Evolutionary conservation across 64 coral and sea anemone genomes (phyloP).

Genomic region (Astreopora myriophthalma): DNA sequence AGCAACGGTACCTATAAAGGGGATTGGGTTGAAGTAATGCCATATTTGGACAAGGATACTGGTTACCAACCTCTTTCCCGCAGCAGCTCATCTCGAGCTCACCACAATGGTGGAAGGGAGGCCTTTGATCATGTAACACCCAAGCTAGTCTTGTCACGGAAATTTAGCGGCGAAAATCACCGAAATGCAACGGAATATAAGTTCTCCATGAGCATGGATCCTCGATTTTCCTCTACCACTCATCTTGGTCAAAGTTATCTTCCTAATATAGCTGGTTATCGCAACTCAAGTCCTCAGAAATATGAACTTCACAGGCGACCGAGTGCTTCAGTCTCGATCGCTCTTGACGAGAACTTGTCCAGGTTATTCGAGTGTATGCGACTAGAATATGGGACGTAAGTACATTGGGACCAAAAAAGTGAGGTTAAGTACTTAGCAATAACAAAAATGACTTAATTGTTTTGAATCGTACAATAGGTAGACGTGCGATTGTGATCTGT

Average conservation of each 20-base stretch:
- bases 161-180: slow-evolving; percentile 4
- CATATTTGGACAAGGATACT: neutral
- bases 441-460: neutral
- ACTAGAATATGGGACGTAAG: slow-evolving; percentile 93
- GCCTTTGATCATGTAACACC: neutral
- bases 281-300: neutral
- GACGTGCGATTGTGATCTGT: neutral
- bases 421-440: neutral
- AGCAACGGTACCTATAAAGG: neutral
- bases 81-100: neutral
- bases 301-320: neutral
- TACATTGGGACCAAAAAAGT: neutral
- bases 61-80: neutral
- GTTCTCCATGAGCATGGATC: neutral
- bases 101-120: neutral
- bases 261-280: neutral
- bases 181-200: slow-evolving; percentile 33
- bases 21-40: neutral
- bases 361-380: slow-evolving; percentile 88
- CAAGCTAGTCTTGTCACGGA: neutral
- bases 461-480: neutral
- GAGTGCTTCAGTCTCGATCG: neutral
- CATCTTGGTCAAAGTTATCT: neutral
- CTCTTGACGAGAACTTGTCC: slow-evolving; percentile 87
- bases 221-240: neutral